Conservation (phyloP, 2,113 vertebrate genomes). For the Istiophorus platypterus region DNA sequence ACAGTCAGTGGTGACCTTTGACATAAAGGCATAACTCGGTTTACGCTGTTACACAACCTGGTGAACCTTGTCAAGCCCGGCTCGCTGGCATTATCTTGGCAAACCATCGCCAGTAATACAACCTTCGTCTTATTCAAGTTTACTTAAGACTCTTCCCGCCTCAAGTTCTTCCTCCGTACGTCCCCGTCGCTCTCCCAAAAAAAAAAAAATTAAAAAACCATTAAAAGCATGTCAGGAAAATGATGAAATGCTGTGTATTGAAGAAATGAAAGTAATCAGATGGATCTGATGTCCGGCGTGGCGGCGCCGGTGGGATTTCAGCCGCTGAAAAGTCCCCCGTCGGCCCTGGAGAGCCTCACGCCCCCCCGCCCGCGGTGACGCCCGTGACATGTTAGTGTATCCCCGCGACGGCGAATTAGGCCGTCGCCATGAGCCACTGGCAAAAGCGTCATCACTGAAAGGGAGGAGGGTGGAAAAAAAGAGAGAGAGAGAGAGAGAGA, state of each 20-base stretch:
- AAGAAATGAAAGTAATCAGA: slow-evolving; percentile 34
- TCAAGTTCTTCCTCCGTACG: not conserved
- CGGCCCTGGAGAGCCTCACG: slow-evolving; percentile 59
- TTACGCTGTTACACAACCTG: too few relatives aligned
- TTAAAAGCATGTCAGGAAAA: not conserved
- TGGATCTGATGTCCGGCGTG: not conserved
- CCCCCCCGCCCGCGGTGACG: slow-evolving; percentile 43
- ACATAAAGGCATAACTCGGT: too few relatives aligned
- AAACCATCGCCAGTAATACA: too few relatives aligned
- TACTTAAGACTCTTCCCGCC: not conserved
- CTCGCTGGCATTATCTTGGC: too few relatives aligned
- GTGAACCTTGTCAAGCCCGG: too few relatives aligned
- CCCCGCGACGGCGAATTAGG: slow-evolving; percentile 66
- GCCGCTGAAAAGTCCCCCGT: slow-evolving; percentile 33
- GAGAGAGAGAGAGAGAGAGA: too few relatives aligned
- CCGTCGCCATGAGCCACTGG: slow-evolving; percentile 53
- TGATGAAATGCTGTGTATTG: not conserved
- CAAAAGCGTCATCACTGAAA: slow-evolving; percentile 56
- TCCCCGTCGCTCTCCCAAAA: not conserved
- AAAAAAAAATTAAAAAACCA: not conserved
- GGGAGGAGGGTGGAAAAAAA: slow-evolving; percentile 34
- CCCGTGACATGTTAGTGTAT: slow-evolving; percentile 64
- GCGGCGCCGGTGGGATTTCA: slow-evolving; percentile 42
- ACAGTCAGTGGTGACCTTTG: too few relatives aligned
- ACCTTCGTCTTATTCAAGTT: not conserved